These are phyloP conservation scores for Melanophora roralis DNA, from an alignment of 2,888 invertebrate genomes.

Conservation along the genomic window DNA sequence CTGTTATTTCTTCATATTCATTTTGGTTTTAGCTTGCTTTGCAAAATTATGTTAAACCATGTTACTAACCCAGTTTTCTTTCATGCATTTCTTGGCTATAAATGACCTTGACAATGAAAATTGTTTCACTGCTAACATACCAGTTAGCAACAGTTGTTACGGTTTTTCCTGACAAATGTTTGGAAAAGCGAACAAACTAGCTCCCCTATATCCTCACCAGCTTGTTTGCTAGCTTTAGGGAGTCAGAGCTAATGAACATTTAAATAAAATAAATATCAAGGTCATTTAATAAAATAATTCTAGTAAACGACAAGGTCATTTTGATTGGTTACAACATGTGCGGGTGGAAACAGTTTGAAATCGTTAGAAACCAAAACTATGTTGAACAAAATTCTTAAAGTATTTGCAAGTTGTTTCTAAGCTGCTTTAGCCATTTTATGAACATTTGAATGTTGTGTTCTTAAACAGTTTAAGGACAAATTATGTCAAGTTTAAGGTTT, in stretches of 20 bases:
- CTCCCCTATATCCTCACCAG: constrained; percentile 21
- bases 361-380: neutral
- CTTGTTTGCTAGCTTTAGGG: constrained; percentile 20
- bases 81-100: constrained; percentile 1
- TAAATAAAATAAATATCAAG: constrained; percentile 56
- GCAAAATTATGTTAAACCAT: constrained; percentile 49
- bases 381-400: too few relatives aligned
- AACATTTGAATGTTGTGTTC: neutral
- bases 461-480: neutral
- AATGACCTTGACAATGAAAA: constrained; percentile 58
- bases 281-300: constrained; percentile 46
- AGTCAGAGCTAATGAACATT: constrained; percentile 44
- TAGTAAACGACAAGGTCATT: constrained; percentile 51
- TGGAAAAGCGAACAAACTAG: neutral
- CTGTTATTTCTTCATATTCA: neutral
- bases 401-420: neutral
- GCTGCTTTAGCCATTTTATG: neutral
- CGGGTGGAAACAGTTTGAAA: neutral
- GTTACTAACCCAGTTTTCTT: constrained; percentile 49
- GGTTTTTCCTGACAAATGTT: neutral
- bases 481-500: constrained; percentile 59
- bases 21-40: neutral
- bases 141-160: constrained; percentile 54
- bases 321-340: constrained; percentile 16
- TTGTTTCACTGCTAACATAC: neutral